A percentile compares a stretch with the other conserved stretches of the same genome.
phyloP scores from a whole-genome alignment of 2,113 vertebrate species.

The Oncorhynchus masou region DNA sequence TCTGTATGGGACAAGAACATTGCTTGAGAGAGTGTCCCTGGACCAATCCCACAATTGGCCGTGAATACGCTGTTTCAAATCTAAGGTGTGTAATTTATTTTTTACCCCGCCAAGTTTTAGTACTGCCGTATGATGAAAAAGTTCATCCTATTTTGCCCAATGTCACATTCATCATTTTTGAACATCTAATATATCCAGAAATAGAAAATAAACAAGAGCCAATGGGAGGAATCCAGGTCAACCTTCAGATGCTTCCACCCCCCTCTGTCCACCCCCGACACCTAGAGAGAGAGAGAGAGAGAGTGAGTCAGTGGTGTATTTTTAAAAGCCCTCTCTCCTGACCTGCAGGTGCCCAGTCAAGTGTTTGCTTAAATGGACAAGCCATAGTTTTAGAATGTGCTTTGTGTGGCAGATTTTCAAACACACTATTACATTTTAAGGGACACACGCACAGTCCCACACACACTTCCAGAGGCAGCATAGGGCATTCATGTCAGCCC shows the following conservation, averaged over 20 bases:
- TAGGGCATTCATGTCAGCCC: slow-evolving; percentile 66
- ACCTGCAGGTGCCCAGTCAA: slow-evolving; percentile 58
- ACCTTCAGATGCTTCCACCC: slow-evolving; percentile 62
- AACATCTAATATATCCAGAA: slow-evolving; percentile 56
- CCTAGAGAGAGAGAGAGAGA: slow-evolving; percentile 3
- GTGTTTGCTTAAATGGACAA: slow-evolving; percentile 70
- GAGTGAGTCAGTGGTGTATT: slow-evolving; percentile 62
- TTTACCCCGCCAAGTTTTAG: not conserved
- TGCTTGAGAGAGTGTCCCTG: not conserved
- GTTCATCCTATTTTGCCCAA: slow-evolving; percentile 51
- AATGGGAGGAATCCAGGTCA: slow-evolving; percentile 48
- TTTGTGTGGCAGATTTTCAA: slow-evolving; percentile 75
- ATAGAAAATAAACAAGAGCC: slow-evolving; percentile 16
- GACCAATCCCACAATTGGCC: not conserved
- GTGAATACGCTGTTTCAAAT: not conserved
- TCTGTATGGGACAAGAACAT: not conserved
- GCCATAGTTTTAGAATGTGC: slow-evolving; percentile 69
- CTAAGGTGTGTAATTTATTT: not conserved
- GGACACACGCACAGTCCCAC: slow-evolving; percentile 37
- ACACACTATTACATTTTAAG: slow-evolving; percentile 66
- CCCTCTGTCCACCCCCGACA: slow-evolving; percentile 23
- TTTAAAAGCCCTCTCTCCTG: slow-evolving; percentile 68
- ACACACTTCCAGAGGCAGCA: slow-evolving; percentile 31
- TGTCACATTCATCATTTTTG: slow-evolving; percentile 67
- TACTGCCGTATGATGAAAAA: slow-evolving; percentile 46